Evolutionary conservation across 2,113 vertebrate genomes (phyloP).

Genomic region (Neopipo cinnamomea): DNA sequence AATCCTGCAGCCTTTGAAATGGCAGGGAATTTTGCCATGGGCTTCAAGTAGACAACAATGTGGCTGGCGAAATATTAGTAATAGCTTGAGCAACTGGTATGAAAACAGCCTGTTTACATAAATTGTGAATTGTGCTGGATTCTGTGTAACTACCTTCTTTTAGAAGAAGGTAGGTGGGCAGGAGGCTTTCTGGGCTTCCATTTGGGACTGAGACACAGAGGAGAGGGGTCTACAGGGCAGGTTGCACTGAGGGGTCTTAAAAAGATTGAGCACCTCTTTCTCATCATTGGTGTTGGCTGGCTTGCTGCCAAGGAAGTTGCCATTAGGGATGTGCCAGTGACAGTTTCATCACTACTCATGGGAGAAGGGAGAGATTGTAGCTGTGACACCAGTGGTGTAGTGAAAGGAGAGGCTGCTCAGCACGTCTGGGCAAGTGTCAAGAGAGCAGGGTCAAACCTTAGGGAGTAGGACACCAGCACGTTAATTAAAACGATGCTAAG

Average conservation of each 20-base stretch:
- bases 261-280: neutral
- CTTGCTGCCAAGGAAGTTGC: neutral
- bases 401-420: neutral
- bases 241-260: neutral
- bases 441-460: neutral
- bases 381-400: neutral
- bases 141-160: neutral
- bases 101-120: neutral
- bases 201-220: neutral
- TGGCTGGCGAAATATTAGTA: neutral
- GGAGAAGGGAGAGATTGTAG: neutral
- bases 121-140: neutral
- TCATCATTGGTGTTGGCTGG: neutral
- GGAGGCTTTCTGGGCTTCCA: neutral
- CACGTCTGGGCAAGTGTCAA: neutral
- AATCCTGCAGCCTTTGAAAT: neutral
- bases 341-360: neutral
- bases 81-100: conserved; percentile 10
- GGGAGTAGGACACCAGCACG: neutral
- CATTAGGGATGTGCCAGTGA: neutral
- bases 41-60: neutral
- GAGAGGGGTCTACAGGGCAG: neutral
- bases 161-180: neutral
- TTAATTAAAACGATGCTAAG: neutral
- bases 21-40: neutral